Evolutionary conservation across 2,888 invertebrate species (phyloP), one percentile per base, ranked within the genome.

Genomic region (Epiblema foenella): DNA sequence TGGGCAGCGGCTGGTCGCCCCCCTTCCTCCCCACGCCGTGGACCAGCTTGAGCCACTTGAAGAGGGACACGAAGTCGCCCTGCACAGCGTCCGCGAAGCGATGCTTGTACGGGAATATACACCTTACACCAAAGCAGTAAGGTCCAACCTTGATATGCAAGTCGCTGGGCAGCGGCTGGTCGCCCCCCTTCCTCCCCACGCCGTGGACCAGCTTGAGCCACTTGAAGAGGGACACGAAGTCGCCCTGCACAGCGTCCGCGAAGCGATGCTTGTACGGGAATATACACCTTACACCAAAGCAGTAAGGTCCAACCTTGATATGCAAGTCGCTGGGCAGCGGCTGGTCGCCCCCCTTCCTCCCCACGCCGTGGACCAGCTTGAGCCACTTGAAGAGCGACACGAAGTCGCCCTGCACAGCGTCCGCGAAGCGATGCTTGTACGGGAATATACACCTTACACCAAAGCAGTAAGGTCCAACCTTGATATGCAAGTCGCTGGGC

Each of bases 321-420:
- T 97, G 94, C 77, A 99, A 90, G 93, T 99, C 99, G 75, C 97
- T 96, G 0, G 99, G 98, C 67, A 99, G 86, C 0, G 96, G 95
- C 29, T 96, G 95, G 68, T 95, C 94, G 0, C 90, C 88, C 0
- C 96, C 95, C 63, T 95, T 95, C 84, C 95, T 96, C 83, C 95
- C 94, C 59, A 95, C 89, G 56, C 94, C 94, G 85, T 99, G 98
- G 12, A 98, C 95, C 73, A 96, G 89, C 87, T 98, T 98, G 68
- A 99, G 88, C 99, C 99, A 99, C 86, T 99, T 99, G 82, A 97
- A 95, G 39, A 98, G 94, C 0, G 98, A 97, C n/a, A 99, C 95
- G 73, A 98, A 95, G 83, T 98, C 97, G 76, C 97, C 97, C 83
- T 97, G 97, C 72, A 98, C 96, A 0, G 98, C 97, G 73, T 97